Evolutionary conservation across 2,113 vertebrate species (phyloP), one percentile per base, ranked within the genome.

Genomic region (Eonycteris spelaea): DNA sequence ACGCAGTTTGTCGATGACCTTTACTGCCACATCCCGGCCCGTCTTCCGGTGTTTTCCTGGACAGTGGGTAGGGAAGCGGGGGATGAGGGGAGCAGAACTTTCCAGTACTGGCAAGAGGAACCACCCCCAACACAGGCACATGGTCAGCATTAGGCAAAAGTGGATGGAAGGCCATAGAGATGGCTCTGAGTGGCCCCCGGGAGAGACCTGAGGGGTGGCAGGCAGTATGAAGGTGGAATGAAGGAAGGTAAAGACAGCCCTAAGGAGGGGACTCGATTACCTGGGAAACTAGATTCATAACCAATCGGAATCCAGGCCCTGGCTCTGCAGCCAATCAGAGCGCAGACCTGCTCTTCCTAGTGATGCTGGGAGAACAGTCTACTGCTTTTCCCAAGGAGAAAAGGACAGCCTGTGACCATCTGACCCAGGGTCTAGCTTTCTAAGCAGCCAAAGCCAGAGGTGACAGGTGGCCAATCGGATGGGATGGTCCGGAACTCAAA

Each of bases 1-100:
- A 1, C 99, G 98, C 6, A 98, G 98, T 94, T 99, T 99, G 97
- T 99, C 99, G 1, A 99, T 99, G 95, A 99, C 99, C 78, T 99
- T 99, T 18, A 99, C 98, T 1, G 99, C 99, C 38, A 99, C 99
- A 0, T 98, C 96, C 2, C 98, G 98, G 35, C 99, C 98, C 0
- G 99, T 98, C 97, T 98, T 98, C 80, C 99, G 98, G 97, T 99
- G 99, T 70, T 99, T 99, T 3, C 99, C 99, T 96, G 91, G 9
- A 21, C 2, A 11, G 19, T 11, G 14, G 3, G 3, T 1, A 35
- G 35, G 5, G 45, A 4, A 48, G 40, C 0, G 51, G 35, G 28
- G 7, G 51, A 22, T 70, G 65, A 90, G 40, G 11, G 55, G 7
- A 71, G 13, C 26, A 83, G n/a, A 38, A 35, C n/a, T 45, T 57